phyloP scores from a whole-genome alignment of 2,113 vertebrate genomes.

The Eolophus roseicapilla region DNA sequence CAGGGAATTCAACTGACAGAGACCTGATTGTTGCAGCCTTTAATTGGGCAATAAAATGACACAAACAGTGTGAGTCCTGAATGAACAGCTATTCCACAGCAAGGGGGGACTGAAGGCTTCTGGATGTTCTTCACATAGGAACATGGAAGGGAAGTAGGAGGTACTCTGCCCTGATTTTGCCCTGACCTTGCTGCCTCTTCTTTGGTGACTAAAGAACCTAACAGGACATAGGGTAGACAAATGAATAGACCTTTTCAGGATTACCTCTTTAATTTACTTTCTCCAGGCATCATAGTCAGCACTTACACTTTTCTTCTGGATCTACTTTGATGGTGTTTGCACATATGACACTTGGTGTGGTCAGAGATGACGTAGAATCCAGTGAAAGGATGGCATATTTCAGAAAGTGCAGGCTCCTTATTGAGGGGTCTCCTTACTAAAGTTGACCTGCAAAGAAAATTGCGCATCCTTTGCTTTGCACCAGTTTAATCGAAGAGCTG shows the following conservation, averaged over 20 bases:
- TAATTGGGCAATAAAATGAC: background rate
- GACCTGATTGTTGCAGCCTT: background rate
- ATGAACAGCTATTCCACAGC: background rate
- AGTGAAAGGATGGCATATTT: background rate
- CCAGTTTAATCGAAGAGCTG: background rate
- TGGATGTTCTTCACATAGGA: background rate
- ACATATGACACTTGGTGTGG: background rate
- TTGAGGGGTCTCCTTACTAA: background rate
- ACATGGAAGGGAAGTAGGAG: background rate
- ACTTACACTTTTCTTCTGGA: background rate
- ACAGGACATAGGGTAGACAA: background rate
- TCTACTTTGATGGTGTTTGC: background rate
- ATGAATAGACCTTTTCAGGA: background rate
- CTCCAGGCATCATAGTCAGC: background rate
- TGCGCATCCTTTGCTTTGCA: slow-evolving; percentile 1
- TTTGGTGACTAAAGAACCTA: background rate
- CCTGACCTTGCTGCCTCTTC: background rate
- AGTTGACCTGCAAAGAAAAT: background rate
- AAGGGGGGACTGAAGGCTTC: background rate
- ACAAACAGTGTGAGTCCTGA: background rate
- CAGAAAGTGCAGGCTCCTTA: background rate
- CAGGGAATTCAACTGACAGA: background rate
- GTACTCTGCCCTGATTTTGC: background rate
- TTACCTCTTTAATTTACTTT: background rate
- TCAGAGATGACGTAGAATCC: background rate